Evolutionary conservation across 1,140 invertebrate species (phyloP), one percentile per base, ranked within the genome.

Genomic region (Drosophila chauvacae): DNA sequence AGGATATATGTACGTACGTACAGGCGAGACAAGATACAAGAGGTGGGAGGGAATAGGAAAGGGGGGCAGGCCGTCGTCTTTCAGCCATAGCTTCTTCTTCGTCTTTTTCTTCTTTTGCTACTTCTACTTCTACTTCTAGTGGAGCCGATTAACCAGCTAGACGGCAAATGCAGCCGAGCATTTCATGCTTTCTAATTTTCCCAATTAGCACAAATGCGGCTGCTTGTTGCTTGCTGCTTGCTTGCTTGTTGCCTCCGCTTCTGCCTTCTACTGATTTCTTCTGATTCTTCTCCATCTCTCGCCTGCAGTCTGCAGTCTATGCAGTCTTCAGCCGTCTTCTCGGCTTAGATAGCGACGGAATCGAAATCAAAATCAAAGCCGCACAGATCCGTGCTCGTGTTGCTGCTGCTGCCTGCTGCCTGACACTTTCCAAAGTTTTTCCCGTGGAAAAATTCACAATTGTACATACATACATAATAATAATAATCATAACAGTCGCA

Each of bases 131-230:
- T 37, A n/a, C 62, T 44, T 44, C 39, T 61, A 65, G 62, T 35
- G 55, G 70, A 81, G 83, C 76, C 84, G 81, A 85, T 86, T 86
- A 85, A 85, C 77, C 81, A 85, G 81, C 72, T 80, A 73, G 76
- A 55, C 56, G 42, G 35, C 65, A 78, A 78, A 78, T 78, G 75
- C 74, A 73, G 65, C 80, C 66, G 64, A 85, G 78, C 74, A 88
- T 88, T 88, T 90, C 78, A 88, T 90, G 85, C 85, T 88, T 88
- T 88, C 85, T 88, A 90, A 88, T 88, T 88, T 88, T 88, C 68
- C 84, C 85, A 88, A 88, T 88, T 88, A 88, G 85, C 85, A 87
- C 81, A 85, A 87, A 88, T 83, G 70, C 80, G 74, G 74, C 74
- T 77, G 53, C 53, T 39, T 37, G 51, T 33, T 51, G 64, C 64